These are phyloP conservation scores for Palythoa grandiflora DNA, from an alignment of 92 coral and sea anemone species.

Conservation along the genomic window DNA sequence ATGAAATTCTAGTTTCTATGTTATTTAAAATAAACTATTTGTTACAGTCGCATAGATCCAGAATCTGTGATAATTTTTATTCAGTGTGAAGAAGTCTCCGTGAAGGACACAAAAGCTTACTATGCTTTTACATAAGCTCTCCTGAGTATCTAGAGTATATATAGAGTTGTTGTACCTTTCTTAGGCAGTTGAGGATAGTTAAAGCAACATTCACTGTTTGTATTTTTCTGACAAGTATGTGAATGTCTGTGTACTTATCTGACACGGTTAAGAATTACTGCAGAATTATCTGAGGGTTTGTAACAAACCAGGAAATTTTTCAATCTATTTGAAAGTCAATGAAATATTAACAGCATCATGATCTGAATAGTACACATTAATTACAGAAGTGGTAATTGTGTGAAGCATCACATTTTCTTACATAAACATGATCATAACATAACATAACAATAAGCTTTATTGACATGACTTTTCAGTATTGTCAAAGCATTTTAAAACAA, in stretches of 20 bases:
- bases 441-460: too few relatives aligned
- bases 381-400: not conserved
- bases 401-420: not conserved
- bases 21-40: not conserved
- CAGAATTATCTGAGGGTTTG: constrained; percentile 10
- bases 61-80: not conserved
- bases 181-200: not conserved
- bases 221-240: constrained; percentile 8
- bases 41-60: constrained; percentile 3
- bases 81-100: not conserved
- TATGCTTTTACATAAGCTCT: not conserved
- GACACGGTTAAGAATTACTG: constrained; percentile 1
- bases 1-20: constrained; percentile 14
- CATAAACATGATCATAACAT: constrained; percentile 2
- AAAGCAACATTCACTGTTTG: constrained; percentile 9
- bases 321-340: not conserved
- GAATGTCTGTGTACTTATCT: constrained; percentile 3
- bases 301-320: constrained; percentile 3
- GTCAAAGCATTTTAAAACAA: too few relatives aligned
- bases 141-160: constrained; percentile 4
- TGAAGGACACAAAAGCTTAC: constrained; percentile 7
- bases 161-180: constrained; percentile 9
- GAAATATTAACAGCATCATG: not conserved
- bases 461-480: too few relatives aligned
- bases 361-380: constrained; percentile 2